Conservation (phyloP, 2,113 vertebrate species). For the Carassius gibelio region DNA sequence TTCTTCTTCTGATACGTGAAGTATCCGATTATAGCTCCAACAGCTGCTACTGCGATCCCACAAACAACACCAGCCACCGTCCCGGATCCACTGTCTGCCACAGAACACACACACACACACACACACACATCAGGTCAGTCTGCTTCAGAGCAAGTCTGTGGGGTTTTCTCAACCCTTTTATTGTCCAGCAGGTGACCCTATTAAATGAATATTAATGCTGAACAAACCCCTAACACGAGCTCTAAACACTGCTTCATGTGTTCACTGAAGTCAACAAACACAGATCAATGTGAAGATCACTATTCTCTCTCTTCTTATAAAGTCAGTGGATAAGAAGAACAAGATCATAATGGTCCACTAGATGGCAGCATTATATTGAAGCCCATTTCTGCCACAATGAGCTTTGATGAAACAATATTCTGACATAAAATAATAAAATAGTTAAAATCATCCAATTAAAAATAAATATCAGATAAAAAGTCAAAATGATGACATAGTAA, state of each 20-base stretch:
- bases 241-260: not conserved
- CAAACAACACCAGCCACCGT: slow-evolving; percentile 79
- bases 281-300: not conserved
- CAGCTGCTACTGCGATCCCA: slow-evolving; percentile 73
- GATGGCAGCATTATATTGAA: slow-evolving; percentile 17
- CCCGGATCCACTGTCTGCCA: slow-evolving; percentile 49
- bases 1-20: slow-evolving; percentile 90
- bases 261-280: not conserved
- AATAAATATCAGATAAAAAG: no score
- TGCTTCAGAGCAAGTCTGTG: not conserved
- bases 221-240: not conserved
- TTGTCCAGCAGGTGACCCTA: not conserved
- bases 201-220: no score
- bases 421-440: not conserved
- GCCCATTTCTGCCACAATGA: not conserved
- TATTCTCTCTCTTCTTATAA: no score
- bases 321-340: not conserved
- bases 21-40: slow-evolving; percentile 80
- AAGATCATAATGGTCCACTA: slow-evolving; percentile 19
- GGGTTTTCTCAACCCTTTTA: not conserved
- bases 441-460: no score
- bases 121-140: not conserved
- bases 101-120: not conserved
- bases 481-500: no score
- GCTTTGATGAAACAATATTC: not conserved